Percentiles rank a stretch among this genome's conserved stretches.
Evolutionary conservation across 2,113 vertebrate species (phyloP).

Genomic region (Takifugu bimaculatus): DNA sequence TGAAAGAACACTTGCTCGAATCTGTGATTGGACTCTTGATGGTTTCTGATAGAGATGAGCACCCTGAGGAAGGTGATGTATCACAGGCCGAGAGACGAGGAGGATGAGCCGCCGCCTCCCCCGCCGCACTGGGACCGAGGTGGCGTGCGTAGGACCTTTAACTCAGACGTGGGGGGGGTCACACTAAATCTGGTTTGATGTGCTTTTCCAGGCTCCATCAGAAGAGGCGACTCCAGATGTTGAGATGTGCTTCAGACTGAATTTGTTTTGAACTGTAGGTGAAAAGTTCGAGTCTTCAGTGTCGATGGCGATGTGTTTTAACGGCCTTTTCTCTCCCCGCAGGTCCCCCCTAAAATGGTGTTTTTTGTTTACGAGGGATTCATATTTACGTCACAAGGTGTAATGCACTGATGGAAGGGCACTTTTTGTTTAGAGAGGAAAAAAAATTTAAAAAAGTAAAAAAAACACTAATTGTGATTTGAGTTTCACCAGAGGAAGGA

Average conservation of each 20-base stretch:
- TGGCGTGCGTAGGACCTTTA: not conserved
- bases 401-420: conserved; percentile 44
- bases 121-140: conserved; percentile 62
- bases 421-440: conserved; percentile 30
- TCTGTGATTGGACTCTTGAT: not conserved
- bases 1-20: not conserved
- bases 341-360: conserved; percentile 51
- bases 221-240: conserved; percentile 59
- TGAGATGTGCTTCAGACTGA: conserved; percentile 28
- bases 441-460: not conserved
- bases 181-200: not conserved
- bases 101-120: conserved; percentile 45
- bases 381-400: conserved; percentile 55
- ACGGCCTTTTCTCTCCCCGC: not conserved
- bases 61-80: conserved; percentile 54
- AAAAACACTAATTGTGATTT: conserved; percentile 27
- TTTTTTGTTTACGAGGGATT: conserved; percentile 28
- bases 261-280: conserved; percentile 54
- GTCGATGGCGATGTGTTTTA: not conserved
- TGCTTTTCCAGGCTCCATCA: conserved; percentile 28
- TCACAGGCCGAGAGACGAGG: conserved; percentile 55
- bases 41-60: conserved; percentile 41
- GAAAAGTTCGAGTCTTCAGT: not conserved
- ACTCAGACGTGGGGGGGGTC: not conserved
- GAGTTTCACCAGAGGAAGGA: conserved; percentile 35